Base-by-base conservation (phyloP, 2,113 vertebrate genomes). In the rat (Rattus norvegicus) region DNA sequence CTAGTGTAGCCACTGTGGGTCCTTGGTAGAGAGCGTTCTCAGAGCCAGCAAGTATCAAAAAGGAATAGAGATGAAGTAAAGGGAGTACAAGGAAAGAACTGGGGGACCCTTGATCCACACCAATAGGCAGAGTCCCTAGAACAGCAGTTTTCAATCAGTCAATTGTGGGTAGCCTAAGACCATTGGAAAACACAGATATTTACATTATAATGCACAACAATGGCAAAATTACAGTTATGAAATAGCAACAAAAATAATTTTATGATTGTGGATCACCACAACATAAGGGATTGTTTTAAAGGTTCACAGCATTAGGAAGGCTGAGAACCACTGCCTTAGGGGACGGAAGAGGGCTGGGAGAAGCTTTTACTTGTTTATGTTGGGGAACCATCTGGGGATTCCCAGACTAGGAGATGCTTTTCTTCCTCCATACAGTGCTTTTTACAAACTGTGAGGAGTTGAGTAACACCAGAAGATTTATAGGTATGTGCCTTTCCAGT, bases 381-480 rank as follows among this genome's bases (percentile, higher is more conserved):
- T 95, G 97, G 96, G 95, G 83, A 96, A 97, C 77, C 92, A 91
- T 97, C 96, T 98, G 94, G 98, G 96, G 96, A 98, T 97, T 96
- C 70, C 95, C 88, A 49, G 90, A 88, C 90, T 97, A 96, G 97
- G 97, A 98, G 97, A 95, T 94, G 96, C 96, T 97, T 97, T 89
- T 97, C 94, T 98, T 98, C 97, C 88, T 61, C 97, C 24, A 94
- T 95, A 88, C 73, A 72, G 97, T 97, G 97, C 98, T 98, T 98
- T 98, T 98, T 98, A 97, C 98, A 99, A 98, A 98, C 98, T 98
- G 98, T 98, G 96, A 98, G 96, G 97, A 97, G 96, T 92, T 87
- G 98, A 98, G 84, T 88, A 17, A 30, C 79, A 96, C 98, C 98
- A 98, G 98, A 97, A 88, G 97, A 97, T 98, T 98, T 96, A 97